Evolutionary conservation across 2,113 vertebrate species (phyloP).

Genomic region (Ardeotis arabs): DNA sequence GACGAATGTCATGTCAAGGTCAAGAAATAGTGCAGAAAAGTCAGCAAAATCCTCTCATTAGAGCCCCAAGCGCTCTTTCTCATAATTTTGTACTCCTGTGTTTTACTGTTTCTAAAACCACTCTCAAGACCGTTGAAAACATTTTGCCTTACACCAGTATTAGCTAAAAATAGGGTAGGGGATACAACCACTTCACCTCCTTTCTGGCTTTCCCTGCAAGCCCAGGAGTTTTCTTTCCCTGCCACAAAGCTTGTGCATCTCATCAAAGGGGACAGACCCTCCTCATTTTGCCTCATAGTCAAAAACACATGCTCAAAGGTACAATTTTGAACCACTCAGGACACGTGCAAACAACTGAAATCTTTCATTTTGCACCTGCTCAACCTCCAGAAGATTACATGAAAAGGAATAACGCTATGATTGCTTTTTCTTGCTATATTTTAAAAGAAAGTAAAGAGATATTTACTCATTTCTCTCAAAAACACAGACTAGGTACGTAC

Average conservation of each 20-base stretch:
- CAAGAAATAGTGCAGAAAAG: neutral
- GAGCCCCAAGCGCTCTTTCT: neutral
- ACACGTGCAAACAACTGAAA: accelerated
- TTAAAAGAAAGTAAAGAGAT: neutral
- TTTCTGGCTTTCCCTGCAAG: neutral
- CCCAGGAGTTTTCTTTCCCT: neutral
- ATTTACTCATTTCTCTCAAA: neutral
- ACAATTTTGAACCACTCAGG: neutral
- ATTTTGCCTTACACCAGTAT: neutral
- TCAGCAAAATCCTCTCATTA: neutral
- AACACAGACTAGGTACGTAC: neutral
- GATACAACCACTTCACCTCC: neutral
- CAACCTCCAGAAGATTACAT: neutral
- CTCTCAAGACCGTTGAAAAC: neutral
- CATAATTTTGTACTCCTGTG: neutral
- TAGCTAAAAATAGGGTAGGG: neutral
- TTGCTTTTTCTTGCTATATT: neutral
- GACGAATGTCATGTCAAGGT: accelerated
- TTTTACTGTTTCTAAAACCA: neutral
- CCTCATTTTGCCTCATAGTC: neutral
- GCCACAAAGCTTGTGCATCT: neutral
- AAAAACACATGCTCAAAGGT: neutral
- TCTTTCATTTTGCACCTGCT: neutral
- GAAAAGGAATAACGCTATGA: neutral
- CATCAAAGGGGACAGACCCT: neutral